Evolutionary conservation across 1,140 invertebrate species (phyloP).

Genomic region (Drosophila santomea): DNA sequence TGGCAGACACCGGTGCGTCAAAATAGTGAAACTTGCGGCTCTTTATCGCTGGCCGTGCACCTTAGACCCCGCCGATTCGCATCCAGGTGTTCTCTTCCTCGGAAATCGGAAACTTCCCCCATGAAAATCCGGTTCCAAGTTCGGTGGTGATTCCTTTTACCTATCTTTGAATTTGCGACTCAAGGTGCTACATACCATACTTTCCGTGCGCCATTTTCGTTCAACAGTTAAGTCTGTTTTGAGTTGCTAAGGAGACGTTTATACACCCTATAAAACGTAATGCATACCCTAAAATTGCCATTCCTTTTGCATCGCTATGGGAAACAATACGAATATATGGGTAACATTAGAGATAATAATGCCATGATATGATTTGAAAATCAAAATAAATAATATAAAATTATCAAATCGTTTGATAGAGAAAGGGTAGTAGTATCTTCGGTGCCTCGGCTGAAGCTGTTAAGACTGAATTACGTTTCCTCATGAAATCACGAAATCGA

Average conservation of each 20-base stretch:
- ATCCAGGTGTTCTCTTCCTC: slow-evolving; percentile 68
- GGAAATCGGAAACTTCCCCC: slow-evolving; percentile 72
- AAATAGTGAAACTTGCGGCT: slow-evolving; percentile 66
- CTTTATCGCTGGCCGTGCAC: slow-evolving; percentile 53
- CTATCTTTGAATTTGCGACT: slow-evolving; percentile 16
- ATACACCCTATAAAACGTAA: slow-evolving; percentile 1
- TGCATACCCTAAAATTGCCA: neutral
- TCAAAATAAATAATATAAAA: too few species aligned
- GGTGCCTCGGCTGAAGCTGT: slow-evolving; percentile 6
- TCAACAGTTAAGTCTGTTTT: slow-evolving; percentile 14
- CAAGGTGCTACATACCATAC: slow-evolving; percentile 62
- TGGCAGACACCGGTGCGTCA: slow-evolving; percentile 73
- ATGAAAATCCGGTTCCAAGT: slow-evolving; percentile 45
- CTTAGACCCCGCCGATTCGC: slow-evolving; percentile 55
- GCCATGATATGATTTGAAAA: too few species aligned
- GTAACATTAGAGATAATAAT: too few species aligned
- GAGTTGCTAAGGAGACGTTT: slow-evolving; percentile 15
- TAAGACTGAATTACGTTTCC: slow-evolving; percentile 43
- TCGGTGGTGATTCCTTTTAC: slow-evolving; percentile 27
- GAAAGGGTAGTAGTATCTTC: slow-evolving; percentile 7
- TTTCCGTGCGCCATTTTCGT: slow-evolving; percentile 43
- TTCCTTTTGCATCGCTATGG: neutral
- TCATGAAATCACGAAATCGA: slow-evolving; percentile 42
- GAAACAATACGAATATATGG: too few species aligned
- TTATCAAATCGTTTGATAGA: too few species aligned